phyloP scores from a whole-genome alignment of 2,113 vertebrate species.

The Brachyistius frenatus region DNA sequence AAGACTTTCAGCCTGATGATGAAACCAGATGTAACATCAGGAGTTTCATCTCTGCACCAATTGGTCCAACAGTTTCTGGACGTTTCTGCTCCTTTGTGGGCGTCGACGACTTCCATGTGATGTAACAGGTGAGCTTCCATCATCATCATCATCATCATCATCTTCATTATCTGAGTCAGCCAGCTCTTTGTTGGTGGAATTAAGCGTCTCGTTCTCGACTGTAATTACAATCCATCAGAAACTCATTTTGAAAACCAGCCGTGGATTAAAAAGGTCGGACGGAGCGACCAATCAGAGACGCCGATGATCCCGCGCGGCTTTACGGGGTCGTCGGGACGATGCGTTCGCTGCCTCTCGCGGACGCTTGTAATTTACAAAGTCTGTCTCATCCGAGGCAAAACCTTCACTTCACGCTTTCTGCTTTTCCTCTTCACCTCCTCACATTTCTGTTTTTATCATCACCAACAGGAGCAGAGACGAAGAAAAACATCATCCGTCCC shows the following conservation, averaged over 20 bases:
- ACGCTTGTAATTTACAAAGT: constrained; percentile 18
- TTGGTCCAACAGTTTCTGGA: too few species aligned
- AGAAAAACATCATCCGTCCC: neutral
- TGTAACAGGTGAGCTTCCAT: constrained; percentile 7
- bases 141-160: neutral
- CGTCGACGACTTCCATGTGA: neutral
- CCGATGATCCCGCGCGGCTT: constrained; percentile 11
- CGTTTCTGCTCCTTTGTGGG: too few species aligned
- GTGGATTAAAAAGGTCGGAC: constrained; percentile 48
- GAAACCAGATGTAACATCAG: too few species aligned
- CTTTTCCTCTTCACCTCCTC: constrained; percentile 6
- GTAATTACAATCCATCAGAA: constrained; percentile 52
- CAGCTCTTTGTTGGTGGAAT: constrained; percentile 8
- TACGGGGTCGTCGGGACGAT: neutral
- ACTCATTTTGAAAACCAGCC: constrained; percentile 46
- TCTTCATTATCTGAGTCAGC: constrained; percentile 44
- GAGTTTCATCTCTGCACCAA: too few species aligned
- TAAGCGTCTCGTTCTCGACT: constrained; percentile 30
- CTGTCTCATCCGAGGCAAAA: neutral
- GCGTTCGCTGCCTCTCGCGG: neutral
- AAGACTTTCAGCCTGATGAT: too few species aligned
- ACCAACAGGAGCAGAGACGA: neutral
- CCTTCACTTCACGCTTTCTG: neutral
- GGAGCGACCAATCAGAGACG: constrained; percentile 44
- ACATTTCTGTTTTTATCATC: neutral